Evolutionary conservation across 2,797 vertebrate genomes (phyloP).

Genomic region (Hippocampus kuda): DNA sequence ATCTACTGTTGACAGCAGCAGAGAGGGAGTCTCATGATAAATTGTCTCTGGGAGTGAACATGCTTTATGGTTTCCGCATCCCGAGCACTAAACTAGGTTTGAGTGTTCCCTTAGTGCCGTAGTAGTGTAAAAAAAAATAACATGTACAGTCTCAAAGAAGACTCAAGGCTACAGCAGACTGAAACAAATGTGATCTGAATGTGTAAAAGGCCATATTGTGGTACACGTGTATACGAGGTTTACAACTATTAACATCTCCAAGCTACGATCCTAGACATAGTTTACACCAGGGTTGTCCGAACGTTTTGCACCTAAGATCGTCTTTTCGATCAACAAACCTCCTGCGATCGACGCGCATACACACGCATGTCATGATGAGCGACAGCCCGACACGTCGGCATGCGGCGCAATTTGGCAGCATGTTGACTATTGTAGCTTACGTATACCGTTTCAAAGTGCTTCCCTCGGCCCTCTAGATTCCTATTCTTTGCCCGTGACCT

Average conservation of each 20-base stretch:
- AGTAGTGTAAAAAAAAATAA: slow-evolving; percentile 39
- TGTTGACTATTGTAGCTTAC: too few relatives aligned
- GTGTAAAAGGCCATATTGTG: background rate
- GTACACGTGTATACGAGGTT: background rate
- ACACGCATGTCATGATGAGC: too few relatives aligned
- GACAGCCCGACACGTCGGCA: too few relatives aligned
- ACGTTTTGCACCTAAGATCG: too few relatives aligned
- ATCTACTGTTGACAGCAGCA: slow-evolving; percentile 50
- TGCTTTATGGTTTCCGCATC: slow-evolving; percentile 52
- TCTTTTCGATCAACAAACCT: too few relatives aligned
- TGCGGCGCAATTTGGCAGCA: too few relatives aligned
- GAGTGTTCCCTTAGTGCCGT: slow-evolving; percentile 35
- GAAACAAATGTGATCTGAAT: background rate
- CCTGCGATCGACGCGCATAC: too few relatives aligned
- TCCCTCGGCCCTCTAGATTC: too few relatives aligned
- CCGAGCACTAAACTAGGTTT: slow-evolving; percentile 39
- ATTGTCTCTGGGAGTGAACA: slow-evolving; percentile 38
- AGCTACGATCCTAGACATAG: too few relatives aligned
- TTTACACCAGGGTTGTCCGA: too few relatives aligned
- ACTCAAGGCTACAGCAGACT: background rate
- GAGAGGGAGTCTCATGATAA: slow-evolving; percentile 37
- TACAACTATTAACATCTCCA: background rate
- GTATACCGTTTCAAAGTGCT: too few relatives aligned
- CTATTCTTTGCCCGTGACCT: too few relatives aligned
- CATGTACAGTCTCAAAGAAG: background rate